A percentile compares a stretch with the other conserved stretches of the same genome.
phyloP scores from a whole-genome alignment of 1,140 invertebrate genomes.

The Drosophila tropicalis region DNA sequence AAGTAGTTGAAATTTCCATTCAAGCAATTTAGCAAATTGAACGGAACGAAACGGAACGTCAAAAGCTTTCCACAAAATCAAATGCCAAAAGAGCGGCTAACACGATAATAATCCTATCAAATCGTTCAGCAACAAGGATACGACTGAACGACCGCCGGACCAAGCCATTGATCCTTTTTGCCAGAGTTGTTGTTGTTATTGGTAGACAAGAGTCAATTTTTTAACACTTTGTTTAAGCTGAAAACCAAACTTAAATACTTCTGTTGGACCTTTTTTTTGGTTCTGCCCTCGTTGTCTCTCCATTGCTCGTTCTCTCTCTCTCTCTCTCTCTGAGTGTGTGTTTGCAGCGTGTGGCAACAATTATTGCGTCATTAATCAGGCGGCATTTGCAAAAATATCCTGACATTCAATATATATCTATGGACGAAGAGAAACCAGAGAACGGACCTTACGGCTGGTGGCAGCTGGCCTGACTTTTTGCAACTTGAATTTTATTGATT shows the following conservation, averaged over 20 bases:
- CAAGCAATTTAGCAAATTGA: constrained; percentile 76
- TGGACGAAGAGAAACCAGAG: constrained; percentile 17
- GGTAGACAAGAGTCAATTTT: constrained; percentile 69
- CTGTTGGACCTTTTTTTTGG: constrained; percentile 31
- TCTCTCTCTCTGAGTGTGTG: neutral
- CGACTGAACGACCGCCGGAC: neutral
- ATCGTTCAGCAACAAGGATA: constrained; percentile 54
- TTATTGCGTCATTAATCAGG: constrained; percentile 82
- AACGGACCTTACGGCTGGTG: constrained; percentile 16
- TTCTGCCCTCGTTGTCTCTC: neutral
- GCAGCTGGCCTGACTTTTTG: constrained; percentile 73
- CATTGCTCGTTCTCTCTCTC: neutral
- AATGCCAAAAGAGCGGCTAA: constrained; percentile 71
- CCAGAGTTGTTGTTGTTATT: neutral
- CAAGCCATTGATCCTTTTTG: constrained; percentile 34
- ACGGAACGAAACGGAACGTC: constrained; percentile 61
- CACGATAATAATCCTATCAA: constrained; percentile 79
- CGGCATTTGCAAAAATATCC: constrained; percentile 73
- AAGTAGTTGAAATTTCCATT: constrained; percentile 73
- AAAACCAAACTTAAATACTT: constrained; percentile 61
- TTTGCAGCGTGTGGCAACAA: constrained; percentile 63
- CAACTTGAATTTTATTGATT: constrained; percentile 81
- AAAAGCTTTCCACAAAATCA: constrained; percentile 64
- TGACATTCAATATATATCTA: constrained; percentile 56
- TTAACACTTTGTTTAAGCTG: constrained; percentile 74